phyloP scores from a whole-genome alignment of 2,113 vertebrate genomes.

The Sturnus vulgaris region DNA sequence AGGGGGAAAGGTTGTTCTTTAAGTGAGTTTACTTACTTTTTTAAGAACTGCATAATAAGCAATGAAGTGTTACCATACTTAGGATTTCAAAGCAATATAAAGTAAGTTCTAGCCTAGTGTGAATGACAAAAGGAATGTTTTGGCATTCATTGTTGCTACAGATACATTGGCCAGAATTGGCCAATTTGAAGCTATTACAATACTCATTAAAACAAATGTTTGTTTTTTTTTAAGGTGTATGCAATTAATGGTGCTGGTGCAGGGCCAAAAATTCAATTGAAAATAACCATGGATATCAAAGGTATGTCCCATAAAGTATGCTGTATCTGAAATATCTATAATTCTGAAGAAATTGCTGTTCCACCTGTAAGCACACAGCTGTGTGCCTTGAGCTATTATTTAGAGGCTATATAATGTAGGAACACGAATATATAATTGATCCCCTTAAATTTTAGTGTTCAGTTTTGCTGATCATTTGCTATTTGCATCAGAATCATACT shows the following conservation, averaged over 20 bases:
- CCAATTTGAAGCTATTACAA: background rate
- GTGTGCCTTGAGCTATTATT: background rate
- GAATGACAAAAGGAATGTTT: background rate
- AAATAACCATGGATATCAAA: slow-evolving; percentile 91
- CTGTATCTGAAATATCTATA: background rate
- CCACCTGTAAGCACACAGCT: background rate
- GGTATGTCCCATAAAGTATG: slow-evolving; percentile 69
- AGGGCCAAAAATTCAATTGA: slow-evolving; percentile 86
- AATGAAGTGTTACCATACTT: background rate
- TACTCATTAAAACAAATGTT: background rate
- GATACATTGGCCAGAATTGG: background rate
- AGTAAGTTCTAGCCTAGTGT: background rate
- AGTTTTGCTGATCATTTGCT: background rate
- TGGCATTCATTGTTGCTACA: background rate
- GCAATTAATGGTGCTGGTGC: slow-evolving; percentile 89
- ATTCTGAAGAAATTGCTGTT: background rate
- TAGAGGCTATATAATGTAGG: background rate
- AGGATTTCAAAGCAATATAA: background rate
- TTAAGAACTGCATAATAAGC: background rate
- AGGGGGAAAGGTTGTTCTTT: background rate
- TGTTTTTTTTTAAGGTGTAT: slow-evolving; percentile 79
- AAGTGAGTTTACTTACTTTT: background rate
- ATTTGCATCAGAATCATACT: background rate
- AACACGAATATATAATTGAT: background rate
- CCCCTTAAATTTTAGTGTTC: background rate